Evolutionary conservation across 92 coral and sea anemone genomes (phyloP), one percentile per base, ranked within the genome.

Genomic region (Porites divaricata): DNA sequence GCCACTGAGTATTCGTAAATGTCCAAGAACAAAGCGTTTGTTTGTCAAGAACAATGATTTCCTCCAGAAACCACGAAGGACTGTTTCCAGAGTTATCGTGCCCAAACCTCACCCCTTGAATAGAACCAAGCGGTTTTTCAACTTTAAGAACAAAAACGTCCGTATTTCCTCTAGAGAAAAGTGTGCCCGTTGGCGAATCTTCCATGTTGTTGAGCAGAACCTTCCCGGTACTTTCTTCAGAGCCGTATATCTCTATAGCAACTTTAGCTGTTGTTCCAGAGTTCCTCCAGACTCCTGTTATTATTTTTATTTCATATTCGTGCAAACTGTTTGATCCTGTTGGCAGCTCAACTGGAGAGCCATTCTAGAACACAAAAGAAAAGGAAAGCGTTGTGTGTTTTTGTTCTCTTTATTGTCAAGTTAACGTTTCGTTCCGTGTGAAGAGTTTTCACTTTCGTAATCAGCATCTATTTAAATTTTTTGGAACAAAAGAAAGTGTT

Each of bases 51-150:
- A 89, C 72, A 2, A 80, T 71, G 23, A 85, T 74, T 51, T 87
- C 88, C 11, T 74, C 79, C 2, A 89, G 80, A 81, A 89, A 81
- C 93, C 93, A 89, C 14, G 93, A 75, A 5, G 93, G 93, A 21
- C 67, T 89, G 19, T 63, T 22, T 12, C 93, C 93, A 19, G 76
- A 75, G 76, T 81, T 86, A 41, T 89, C 93, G 24, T 89, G 93
- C 56, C 93, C 88, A 14, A 89, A 64, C 26, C 90, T 83, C 70
- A 89, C 76, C 19, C 80, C 75, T 24, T 57, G 75, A 19, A 89
- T 67, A 2, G 72, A 25, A 25, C 93, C 93, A 26, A 89, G 72
- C 19, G 61, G 21, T 21, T 64, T 45, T 19, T 74, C 63, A 70
- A 81, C 83, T 20, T 62, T 75, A 1, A 89, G 63, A 58, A 85